Base-by-base conservation (phyloP, 1,140 invertebrate species). In the Pteromalus puparum region DNA sequence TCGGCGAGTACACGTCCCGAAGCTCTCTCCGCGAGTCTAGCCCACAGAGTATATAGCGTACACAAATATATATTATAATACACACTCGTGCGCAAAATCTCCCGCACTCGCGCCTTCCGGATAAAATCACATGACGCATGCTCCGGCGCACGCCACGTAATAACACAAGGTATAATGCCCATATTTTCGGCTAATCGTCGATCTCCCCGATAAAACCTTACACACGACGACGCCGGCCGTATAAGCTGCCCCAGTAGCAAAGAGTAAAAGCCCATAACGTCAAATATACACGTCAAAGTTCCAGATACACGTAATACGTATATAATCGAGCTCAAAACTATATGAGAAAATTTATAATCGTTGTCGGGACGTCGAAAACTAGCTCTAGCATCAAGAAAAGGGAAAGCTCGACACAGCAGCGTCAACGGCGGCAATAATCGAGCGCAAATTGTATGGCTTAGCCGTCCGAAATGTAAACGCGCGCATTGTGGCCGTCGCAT, bases 111-210 rank as follows among this genome's bases (percentile, higher is more conserved):
- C 53, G 53, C 21, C 18, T 61, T 61, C 53, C 21, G 53, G 53
- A 61, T 61, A 61, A 61, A 61, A 61, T 61, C 53, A 61, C 53
- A 61, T 61, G 53, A 61, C 53, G 53, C 53, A 61, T 61, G 53
- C 53, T n/a, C 53, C 6, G 5, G 18, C 53, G 53, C 53, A 61
- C 53, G 53, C 53, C 53, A 61, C 53, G 53, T 61, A 61, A 61
- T 61, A 61, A n/a, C 53, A 61, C 53, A 61, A 61, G 18, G 53
- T n/a, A 18, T 61, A 61, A 61, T n/a, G 53, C 53, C 53, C 53
- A 61, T 61, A 61, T 61, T 61, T 61, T 61, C 53, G 53, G 53
- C 18, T 61, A 61, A 61, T 61, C 53, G 53, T 61, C 53, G 53
- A 61, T 61, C 53, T 61, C 53, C 2, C 53, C 53, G 53, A 61